Evolutionary conservation across 1,140 invertebrate species (phyloP).

Genomic region (Lordiphosa stackelbergi): DNA sequence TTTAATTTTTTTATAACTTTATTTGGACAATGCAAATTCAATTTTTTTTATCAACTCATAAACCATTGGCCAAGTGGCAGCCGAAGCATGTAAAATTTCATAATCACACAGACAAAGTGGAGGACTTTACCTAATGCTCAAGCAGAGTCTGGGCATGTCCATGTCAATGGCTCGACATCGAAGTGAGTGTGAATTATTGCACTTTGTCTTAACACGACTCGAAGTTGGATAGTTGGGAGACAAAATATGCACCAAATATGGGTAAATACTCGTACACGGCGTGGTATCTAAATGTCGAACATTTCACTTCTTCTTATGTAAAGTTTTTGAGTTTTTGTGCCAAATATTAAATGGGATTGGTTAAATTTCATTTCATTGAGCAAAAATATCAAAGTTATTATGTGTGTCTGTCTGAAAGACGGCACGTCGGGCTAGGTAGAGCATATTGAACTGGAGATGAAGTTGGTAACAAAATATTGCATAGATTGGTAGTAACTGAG

Average conservation of each 20-base stretch:
- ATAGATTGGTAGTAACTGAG: too few relatives aligned
- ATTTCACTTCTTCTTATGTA: slow-evolving; percentile 64
- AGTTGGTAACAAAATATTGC: too few relatives aligned
- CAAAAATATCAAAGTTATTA: slow-evolving; percentile 42
- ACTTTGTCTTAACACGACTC: slow-evolving; percentile 66
- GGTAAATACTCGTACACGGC: slow-evolving; percentile 15
- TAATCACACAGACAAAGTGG: slow-evolving; percentile 31
- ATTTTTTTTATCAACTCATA: slow-evolving; percentile 54
- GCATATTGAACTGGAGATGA: background rate
- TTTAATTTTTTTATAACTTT: slow-evolving; percentile 34
- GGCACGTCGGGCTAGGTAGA: background rate
- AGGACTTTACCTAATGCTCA: background rate
- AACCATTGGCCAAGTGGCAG: slow-evolving; percentile 57
- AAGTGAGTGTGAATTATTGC: slow-evolving; percentile 74
- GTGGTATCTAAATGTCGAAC: slow-evolving; percentile 50
- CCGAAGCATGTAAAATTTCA: slow-evolving; percentile 60
- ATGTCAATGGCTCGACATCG: slow-evolving; percentile 37
- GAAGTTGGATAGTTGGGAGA: slow-evolving; percentile 23
- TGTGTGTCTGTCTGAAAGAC: background rate
- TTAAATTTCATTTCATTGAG: slow-evolving; percentile 16
- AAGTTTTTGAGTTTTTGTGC: slow-evolving; percentile 30
- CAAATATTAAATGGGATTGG: slow-evolving; percentile 19
- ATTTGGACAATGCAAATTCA: slow-evolving; percentile 41
- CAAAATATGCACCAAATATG: slow-evolving; percentile 45
- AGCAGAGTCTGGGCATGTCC: slow-evolving; percentile 39